Conservation (phyloP, 2,888 invertebrate genomes). For the Eupeodes luniger region DNA sequence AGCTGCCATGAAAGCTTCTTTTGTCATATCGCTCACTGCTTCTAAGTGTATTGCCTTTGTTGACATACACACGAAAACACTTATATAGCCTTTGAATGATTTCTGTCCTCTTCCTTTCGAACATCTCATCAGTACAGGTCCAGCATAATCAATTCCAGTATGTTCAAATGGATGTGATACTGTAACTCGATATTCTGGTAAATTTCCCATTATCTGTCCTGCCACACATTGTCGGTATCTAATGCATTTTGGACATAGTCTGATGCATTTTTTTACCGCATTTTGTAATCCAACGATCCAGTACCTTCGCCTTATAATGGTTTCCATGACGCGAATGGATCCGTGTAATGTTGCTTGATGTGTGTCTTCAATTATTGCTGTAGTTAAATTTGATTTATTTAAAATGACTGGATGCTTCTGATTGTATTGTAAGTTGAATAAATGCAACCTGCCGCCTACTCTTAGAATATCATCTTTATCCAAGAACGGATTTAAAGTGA, state of each 20-base stretch:
- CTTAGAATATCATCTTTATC: neutral
- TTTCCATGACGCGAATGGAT: slow-evolving; percentile 17
- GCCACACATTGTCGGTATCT: slow-evolving; percentile 1
- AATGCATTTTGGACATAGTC: neutral
- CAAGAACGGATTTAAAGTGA: slow-evolving; percentile 5
- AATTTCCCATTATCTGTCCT: slow-evolving; percentile 1
- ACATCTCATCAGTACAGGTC: slow-evolving; percentile 42
- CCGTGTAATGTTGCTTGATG: slow-evolving; percentile 33
- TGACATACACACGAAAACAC: slow-evolving; percentile 63
- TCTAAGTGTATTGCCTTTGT: slow-evolving; percentile 60
- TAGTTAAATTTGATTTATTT: slow-evolving; percentile 20
- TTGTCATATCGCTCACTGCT: slow-evolving; percentile 52
- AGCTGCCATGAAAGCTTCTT: slow-evolving; percentile 54
- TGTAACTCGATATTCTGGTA: slow-evolving; percentile 11
- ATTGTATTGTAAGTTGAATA: slow-evolving; percentile 16
- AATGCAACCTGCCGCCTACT: slow-evolving; percentile 7
- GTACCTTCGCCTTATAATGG: slow-evolving; percentile 16
- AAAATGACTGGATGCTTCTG: slow-evolving; percentile 15
- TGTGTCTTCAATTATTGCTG: slow-evolving; percentile 20
- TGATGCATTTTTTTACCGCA: slow-evolving; percentile 6
- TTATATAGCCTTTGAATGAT: slow-evolving; percentile 58
- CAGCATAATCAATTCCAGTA: slow-evolving; percentile 52
- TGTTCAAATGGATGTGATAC: slow-evolving; percentile 28
- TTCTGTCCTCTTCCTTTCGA: slow-evolving; percentile 48
- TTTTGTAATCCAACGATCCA: slow-evolving; percentile 15